Conservation (phyloP, 2,888 invertebrate species). For the Rhyacophila evoluta region DNA sequence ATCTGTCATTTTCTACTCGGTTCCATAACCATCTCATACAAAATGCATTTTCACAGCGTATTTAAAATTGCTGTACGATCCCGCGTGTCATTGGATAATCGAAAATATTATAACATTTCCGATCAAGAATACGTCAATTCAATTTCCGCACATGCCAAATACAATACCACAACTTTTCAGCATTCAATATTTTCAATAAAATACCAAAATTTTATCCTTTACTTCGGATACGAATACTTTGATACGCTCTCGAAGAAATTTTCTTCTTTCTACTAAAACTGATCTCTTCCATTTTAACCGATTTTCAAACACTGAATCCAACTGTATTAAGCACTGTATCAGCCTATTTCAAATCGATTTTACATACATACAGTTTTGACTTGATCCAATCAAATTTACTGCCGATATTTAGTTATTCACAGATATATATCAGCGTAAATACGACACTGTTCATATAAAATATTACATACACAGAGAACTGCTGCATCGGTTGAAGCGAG, state of each 20-base stretch:
- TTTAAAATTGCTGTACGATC: not conserved
- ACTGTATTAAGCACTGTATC: too few species aligned
- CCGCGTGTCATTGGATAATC: constrained; percentile 15
- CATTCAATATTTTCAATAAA: not conserved
- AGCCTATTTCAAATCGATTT: not conserved
- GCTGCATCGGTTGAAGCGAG: not conserved
- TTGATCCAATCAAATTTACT: not conserved
- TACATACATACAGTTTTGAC: not conserved
- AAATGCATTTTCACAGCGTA: not conserved
- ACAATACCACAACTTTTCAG: not conserved
- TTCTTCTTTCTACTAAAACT: not conserved
- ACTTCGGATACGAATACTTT: not conserved
- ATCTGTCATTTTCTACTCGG: not conserved
- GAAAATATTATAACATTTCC: not conserved
- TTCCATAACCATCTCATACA: not conserved
- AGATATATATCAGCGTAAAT: not conserved
- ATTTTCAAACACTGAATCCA: not conserved
- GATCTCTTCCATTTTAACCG: not conserved
- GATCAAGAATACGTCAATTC: not conserved
- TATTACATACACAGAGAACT: not conserved
- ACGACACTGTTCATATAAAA: not conserved
- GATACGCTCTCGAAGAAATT: not conserved
- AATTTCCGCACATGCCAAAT: not conserved
- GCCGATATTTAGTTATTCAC: not conserved
- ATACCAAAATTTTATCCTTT: not conserved